Evolutionary conservation across 2,797 vertebrate species (phyloP), one percentile per base, ranked within the genome.

Genomic region (Phrynocephalus vlangalii): DNA sequence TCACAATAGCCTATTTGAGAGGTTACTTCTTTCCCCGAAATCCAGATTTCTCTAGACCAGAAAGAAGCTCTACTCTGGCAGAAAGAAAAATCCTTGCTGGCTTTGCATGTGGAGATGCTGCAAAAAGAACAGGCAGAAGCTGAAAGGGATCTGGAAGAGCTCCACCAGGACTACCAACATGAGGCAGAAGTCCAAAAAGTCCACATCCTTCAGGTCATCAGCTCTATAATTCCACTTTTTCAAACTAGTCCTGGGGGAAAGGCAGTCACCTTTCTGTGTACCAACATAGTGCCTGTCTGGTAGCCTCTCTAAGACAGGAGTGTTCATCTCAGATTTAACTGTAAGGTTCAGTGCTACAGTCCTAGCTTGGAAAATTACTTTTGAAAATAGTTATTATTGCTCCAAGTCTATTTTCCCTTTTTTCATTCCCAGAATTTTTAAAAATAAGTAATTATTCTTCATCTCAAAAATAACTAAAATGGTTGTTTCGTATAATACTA

Each of bases 41-140:
- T 73, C 70, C 67, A 88, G 88, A 72, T 72, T 66, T 76, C 60
- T 67, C 38, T 82, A 33, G 93, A 44, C 10, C 26, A 92, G 95
- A 90, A 92, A 96, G 97, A 97, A 82, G 79, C 95, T 48, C 90
- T 92, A 86, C 91, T 93, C 91, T 93, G 97, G 96, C 94, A 89
- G 89, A 92, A 80, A 92, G 97, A 98, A 92, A 96, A 96, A 90
- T 92, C 90, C 0, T 75, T 92, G 22, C 93, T 98, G 91, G 93
- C 97, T 78, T 92, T 98, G 86, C 97, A 97, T 94, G 94, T 98
- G 50, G 97, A 98, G 87, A 96, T 96, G 52, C 95, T 98, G 7
- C 93, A 81, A 44, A 92, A 94, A n/a, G 97, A 99, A 89, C 95
- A 92, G 84, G 95, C 96, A 52, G 95, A 95, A 0, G 97, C 97